Base-by-base conservation (phyloP, 1,140 invertebrate genomes). In the Triops cancriformis region DNA sequence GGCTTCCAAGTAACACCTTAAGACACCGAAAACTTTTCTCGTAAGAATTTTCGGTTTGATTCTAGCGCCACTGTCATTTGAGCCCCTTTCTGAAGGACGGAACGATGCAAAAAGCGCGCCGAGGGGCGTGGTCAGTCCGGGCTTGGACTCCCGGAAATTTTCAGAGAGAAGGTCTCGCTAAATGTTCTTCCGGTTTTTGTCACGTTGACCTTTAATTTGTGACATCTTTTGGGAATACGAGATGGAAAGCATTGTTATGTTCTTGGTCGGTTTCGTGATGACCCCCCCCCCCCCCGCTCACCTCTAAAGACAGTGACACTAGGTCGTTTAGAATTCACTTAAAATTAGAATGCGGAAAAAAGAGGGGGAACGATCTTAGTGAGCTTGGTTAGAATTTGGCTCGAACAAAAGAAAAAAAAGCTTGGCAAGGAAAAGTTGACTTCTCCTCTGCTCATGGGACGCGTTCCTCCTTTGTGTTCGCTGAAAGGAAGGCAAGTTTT, bases 161-260 rank as follows among this genome's bases (percentile, higher is more conserved):
- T n/a, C n/a, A n/a, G n/a, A n/a, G n/a, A n/a, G n/a, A 37, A 2
- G 2, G 31, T 37, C 31, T 37, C 7, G 31, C 2, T 37, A 64
- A 64, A 64, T 12, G 51, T 64, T 64, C 51, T 64, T 64, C 51
- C 51, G 51, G 51, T 64, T 64, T 64, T 64, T 64, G 51, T 64
- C 51, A 64, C 51, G n/a, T 64, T 64, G 51, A 64, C n/a, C 51
- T 64, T 37, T 4, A 37, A 64, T n/a, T 10, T 18, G 0, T 64
- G 14, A n/a, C n/a, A n/a, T n/a, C 6, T 64, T 64, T 64, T 23
- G 6, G 0, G 14, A 23, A 18, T 64, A 6, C 1, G 51, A 64
- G 31, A 64, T 64, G 14, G 51, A 3, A 23, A 64, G 51, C 18
- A 6, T 64, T 23, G 23, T n/a, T 0, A 64, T 6, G 3, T 64